These are phyloP conservation scores for Caenorhabditis remanei DNA, from an alignment of 1,140 invertebrate species.

Conservation along the genomic window DNA sequence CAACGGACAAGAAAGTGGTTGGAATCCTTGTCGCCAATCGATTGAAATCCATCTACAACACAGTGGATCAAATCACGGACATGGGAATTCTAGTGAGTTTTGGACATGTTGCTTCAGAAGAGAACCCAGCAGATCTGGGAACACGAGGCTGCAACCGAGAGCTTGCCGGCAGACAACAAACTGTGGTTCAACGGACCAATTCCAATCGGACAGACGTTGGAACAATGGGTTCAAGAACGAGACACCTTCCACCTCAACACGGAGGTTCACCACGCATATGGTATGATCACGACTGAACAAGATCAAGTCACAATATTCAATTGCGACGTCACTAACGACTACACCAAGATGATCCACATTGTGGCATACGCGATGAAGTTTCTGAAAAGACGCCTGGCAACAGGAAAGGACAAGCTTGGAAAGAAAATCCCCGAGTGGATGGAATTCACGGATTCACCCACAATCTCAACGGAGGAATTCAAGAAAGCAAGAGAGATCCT, in stretches of 20 bases:
- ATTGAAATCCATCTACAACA: neutral
- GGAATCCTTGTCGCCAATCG: neutral
- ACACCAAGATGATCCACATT: neutral
- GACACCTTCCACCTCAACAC: neutral
- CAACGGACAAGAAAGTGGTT: no score
- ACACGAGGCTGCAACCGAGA: slow-evolving; percentile 3
- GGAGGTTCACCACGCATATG: neutral
- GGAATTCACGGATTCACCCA: neutral
- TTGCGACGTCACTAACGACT: neutral
- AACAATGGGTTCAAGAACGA: neutral
- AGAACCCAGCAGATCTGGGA: slow-evolving; percentile 21
- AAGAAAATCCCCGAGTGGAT: neutral
- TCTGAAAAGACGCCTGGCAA: neutral
- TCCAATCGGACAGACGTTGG: neutral
- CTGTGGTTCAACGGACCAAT: neutral
- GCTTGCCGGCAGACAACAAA: neutral
- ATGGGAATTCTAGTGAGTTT: neutral
- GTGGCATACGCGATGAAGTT: neutral
- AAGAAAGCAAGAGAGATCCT: neutral
- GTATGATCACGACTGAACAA: neutral
- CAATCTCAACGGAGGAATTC: neutral
- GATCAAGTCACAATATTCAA: neutral
- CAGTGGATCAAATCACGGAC: neutral
- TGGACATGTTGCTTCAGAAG: neutral
- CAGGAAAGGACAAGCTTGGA: neutral